Conservation (phyloP, 2,888 invertebrate genomes). For the Malacosoma neustria region DNA sequence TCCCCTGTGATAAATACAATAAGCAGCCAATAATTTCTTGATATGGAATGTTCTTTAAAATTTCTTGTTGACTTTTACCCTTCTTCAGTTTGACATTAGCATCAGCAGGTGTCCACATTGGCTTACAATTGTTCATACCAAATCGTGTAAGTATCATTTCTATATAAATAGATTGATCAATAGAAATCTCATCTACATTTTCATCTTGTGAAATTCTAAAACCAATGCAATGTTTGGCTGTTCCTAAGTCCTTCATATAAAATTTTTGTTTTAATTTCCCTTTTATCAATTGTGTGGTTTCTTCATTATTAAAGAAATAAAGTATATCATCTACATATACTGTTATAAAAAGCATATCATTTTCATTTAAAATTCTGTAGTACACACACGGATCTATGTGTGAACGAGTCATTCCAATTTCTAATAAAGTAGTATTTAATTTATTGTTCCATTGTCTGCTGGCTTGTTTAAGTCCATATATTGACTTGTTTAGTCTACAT, state of each 20-base stretch:
- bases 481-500: constrained; percentile 6
- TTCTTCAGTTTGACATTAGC: no score
- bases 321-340: constrained; percentile 18
- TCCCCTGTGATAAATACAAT: constrained; percentile 11
- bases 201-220: constrained; percentile 1
- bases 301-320: constrained; percentile 9
- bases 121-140: constrained; percentile 3
- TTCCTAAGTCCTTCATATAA: constrained; percentile 13
- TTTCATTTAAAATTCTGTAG: constrained; percentile 8
- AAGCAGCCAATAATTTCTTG: constrained; percentile 10
- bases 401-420: constrained; percentile 16
- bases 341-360: constrained; percentile 14
- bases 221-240: constrained; percentile 1
- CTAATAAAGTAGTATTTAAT: constrained; percentile 10
- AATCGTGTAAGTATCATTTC: not conserved
- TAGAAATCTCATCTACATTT: constrained; percentile 2
- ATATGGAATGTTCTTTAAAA: constrained; percentile 3
- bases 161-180: constrained; percentile 5
- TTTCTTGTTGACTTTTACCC: not conserved
- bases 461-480: constrained; percentile 9
- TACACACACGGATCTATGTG: constrained; percentile 20
- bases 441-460: constrained; percentile 16
- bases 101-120: not conserved
- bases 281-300: constrained; percentile 6
- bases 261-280: constrained; percentile 12